phyloP scores from a whole-genome alignment of 2,113 vertebrate genomes.

The Dicaeum eximium region DNA sequence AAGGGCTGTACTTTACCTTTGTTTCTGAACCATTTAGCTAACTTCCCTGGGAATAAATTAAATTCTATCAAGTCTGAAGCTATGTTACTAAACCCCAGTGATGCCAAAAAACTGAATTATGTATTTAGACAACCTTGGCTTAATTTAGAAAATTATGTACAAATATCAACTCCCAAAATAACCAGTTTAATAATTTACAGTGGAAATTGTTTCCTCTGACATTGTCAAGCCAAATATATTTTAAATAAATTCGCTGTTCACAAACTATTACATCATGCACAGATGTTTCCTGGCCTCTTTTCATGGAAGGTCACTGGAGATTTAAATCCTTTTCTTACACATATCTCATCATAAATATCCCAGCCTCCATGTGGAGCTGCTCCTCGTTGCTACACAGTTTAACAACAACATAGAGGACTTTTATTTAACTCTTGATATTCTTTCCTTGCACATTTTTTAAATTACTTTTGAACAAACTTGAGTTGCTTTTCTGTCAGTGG shows the following conservation, averaged over 20 bases:
- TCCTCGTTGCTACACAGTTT: neutral
- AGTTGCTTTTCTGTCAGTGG: neutral
- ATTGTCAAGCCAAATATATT: neutral
- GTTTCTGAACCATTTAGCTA: neutral
- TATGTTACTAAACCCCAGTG: neutral
- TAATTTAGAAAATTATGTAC: neutral
- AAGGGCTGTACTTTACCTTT: neutral
- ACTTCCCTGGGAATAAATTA: neutral
- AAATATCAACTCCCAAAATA: neutral
- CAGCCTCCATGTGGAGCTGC: neutral
- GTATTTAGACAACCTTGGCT: neutral
- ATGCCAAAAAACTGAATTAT: neutral
- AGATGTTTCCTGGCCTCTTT: slow-evolving; percentile 31
- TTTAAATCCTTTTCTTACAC: neutral
- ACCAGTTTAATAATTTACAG: neutral
- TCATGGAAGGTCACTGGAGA: neutral
- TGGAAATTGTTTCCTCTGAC: neutral
- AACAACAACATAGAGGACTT: neutral
- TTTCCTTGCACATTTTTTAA: neutral
- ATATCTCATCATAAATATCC: neutral
- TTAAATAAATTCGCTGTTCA: neutral
- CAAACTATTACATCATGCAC: neutral
- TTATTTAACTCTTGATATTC: neutral
- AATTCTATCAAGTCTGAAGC: neutral
- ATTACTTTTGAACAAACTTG: neutral